Evolutionary conservation across 2,113 vertebrate species (phyloP), one percentile per base, ranked within the genome.

Genomic region (Amphiprion ocellaris): DNA sequence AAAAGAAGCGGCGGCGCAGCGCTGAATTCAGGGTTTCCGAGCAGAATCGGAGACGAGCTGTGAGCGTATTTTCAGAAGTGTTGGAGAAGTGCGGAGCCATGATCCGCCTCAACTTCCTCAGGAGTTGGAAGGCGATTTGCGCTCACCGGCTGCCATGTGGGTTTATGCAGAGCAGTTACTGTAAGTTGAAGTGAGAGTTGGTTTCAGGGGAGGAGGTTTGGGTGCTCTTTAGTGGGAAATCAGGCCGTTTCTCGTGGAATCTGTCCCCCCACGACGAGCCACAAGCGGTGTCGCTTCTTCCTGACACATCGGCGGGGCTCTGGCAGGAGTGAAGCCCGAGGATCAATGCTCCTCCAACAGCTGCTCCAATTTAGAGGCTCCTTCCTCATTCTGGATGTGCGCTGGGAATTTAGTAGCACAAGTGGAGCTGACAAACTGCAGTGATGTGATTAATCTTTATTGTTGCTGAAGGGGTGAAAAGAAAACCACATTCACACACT

Each of bases 41-140:
- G 16, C 46, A 4, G 23, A 2, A 10, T 16, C 2, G 23, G 23
- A 82, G n/a, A 3, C 46, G 52, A 89, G 60, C 72, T 4, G 30
- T 0, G 56, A 60, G 60, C 21, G 59, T 12, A 11, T 82, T 58
- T 77, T 37, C 37, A 1, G 0, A 78, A 86, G 11, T 68, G 83
- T 85, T 55, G 8, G 24, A 80, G 67, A 92, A 89, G 89, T 85
- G 80, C 55, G 81, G 70, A 89, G 82, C 86, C 88, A 60, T 59
- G 86, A 89, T 88, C 47, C 77, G 19, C 44, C 50, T 64, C 81
- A 90, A 92, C 90, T 92, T 92, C 91, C 88, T 65, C 82, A 84
- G 66, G 83, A 92, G 84, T 91, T 91, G 47, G 24, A 65, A 60
- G 70, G 56, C 74, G 78, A 65, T 80, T 46, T 55, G 69, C 49